Base-by-base conservation (phyloP, 1,140 invertebrate genomes). In the Triops longicaudatus region DNA sequence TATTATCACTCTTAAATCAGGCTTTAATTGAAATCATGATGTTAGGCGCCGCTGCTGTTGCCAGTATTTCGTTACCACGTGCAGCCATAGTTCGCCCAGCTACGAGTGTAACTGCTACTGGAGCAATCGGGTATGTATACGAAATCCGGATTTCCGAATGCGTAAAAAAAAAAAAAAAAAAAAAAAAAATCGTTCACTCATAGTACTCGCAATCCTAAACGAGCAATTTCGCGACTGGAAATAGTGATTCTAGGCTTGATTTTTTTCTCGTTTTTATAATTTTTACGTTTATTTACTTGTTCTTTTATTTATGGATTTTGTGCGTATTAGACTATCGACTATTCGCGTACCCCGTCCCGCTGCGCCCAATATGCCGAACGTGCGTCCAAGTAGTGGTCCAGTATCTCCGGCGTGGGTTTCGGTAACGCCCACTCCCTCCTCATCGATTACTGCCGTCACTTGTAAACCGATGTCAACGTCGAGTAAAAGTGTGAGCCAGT, bases 21-120 rank as follows among this genome's bases (percentile, higher is more conserved):
- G 0, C 14, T 28, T 22, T 63, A 63, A 63, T 5, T 28, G 27
- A n/a, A 22, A 28, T 76, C 12, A 27, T 72, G 17, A 63, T 72
- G 71, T 27, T 3, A 77, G 76, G 76, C n/a, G 72, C 76, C 26
- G 76, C 76, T 27, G 76, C 76, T 12, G 76, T 77, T 14, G 76
- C 76, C 4, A 77, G 76, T 74, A 72, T 77, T 10, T 28, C 76
- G 1, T 28, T 77, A 12, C 76, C 76, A 0, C 72, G 76, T 5
- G 27, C 72, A 27, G 76, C 28, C 22, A 41, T 77, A 1, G 71
- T 73, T 1, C 74, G 44, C 1, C 37, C 71, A 1, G 37, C 76
- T n/a, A 31, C 72, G 1, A 27, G 42, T 27, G 44, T 28, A 44
- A 77, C 74, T 14, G 43, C 43, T 63, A n/a, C 74, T 50, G 42